Base-by-base conservation (phyloP, 2,113 vertebrate species). In the Cynoglossus semilaevis region DNA sequence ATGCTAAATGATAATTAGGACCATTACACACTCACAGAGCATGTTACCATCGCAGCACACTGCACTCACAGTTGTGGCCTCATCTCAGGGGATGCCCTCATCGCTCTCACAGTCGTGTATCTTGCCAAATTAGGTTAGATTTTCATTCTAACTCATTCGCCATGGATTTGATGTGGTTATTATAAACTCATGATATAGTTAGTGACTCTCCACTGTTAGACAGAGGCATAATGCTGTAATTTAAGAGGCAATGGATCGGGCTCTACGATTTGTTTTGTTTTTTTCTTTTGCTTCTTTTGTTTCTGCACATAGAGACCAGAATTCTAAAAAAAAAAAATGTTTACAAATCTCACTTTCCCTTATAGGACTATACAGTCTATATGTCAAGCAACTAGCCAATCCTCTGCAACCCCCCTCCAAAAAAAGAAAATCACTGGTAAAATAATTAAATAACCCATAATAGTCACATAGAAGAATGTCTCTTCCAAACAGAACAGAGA, bases 1-100 rank as follows among this genome's bases (percentile, higher is more conserved):
- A 70, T 70, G 78, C 83, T 84, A 85, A 88, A 87, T 86, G 85
- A 81, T 86, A 78, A 88, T 89, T 89, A 87, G 82, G 86, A 83
- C 80, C 80, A 88, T 89, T 88, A 88, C 83, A 85, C 76, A 81
- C 78, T 88, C 80, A 77, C 69, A 65, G 80, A 80, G 80, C 84
- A 60, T 72, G 79, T 62, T 74, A 80, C 68, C 62, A 56, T 70
- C 58, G 65, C 70, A 53, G 63, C 80, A 61, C 80, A 72, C 67
- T 17, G 63, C 78, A 77, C 72, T 71, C 70, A 77, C 80, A 76
- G 67, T 83, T 61, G 42, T 50, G 72, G 80, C 69, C 54, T 84
- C 67, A 47, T 88, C 87, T 84, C 85, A 48, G 69, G 83, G 81
- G 84, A 83, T 76, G 74, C 74, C 77, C 77, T 29, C 49, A 55